A percentile compares a stretch with the other conserved stretches of the same genome.
These are phyloP conservation scores for Oreochromis mossambicus DNA, from an alignment of 2,797 vertebrate species.

Conservation along the genomic window DNA sequence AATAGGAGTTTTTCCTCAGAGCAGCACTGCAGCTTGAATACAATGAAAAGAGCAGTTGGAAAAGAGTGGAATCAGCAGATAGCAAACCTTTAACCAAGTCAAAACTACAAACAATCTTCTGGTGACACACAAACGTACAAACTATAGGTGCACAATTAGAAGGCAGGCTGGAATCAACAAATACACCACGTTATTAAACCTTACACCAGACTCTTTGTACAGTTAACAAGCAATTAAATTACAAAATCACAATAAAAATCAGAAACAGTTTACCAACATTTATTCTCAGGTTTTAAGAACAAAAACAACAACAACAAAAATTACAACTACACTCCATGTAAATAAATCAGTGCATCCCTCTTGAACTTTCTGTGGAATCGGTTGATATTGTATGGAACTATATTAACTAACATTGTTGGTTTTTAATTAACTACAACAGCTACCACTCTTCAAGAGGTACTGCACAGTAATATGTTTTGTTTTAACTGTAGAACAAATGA, in stretches of 20 bases:
- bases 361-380: not conserved
- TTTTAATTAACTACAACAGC: not conserved
- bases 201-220: not conserved
- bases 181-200: fast-evolving
- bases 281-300: not conserved
- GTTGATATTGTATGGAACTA: not conserved
- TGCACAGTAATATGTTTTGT: not conserved
- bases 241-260: not conserved
- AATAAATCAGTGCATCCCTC: not conserved
- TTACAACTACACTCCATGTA: not conserved
- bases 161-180: not conserved
- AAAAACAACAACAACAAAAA: not conserved
- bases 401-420: not conserved
- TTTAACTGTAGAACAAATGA: fast-evolving
- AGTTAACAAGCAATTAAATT: fast-evolving
- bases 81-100: not conserved
- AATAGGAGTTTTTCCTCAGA: constrained; percentile 66
- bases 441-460: fast-evolving
- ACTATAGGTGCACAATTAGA: not conserved
- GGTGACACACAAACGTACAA: not conserved
- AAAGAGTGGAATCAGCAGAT: not conserved
- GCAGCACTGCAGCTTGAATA: constrained; percentile 7
- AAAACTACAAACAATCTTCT: not conserved
- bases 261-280: not conserved
- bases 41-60: not conserved